A percentile compares a stretch with the other conserved stretches of the same genome.
These are phyloP conservation scores for Echinarachnius parma DNA, from an alignment of 53 echinoderm and acorn worm species.

Conservation along the genomic window DNA sequence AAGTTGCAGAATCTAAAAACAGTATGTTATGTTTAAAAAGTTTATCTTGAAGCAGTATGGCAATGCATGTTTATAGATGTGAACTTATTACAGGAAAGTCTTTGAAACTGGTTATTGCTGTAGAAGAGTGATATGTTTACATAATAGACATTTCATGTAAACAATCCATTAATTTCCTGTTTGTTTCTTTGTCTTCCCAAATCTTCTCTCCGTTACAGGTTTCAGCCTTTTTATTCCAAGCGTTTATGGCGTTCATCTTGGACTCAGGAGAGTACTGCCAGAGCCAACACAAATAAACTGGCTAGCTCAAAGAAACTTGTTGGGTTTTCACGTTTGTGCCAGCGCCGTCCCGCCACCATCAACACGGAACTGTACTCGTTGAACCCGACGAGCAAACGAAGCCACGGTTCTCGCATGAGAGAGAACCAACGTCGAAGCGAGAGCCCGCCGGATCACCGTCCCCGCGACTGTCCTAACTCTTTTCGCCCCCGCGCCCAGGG, in stretches of 20 bases:
- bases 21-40: too few species aligned
- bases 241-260: conserved; percentile 79
- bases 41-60: too few species aligned
- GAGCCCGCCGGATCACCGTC: conserved; percentile 9
- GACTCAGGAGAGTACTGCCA: conserved; percentile 92
- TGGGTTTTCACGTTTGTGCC: conserved; percentile 11
- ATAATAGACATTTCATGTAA: too few species aligned
- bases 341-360: neutral
- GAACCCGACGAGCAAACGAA: conserved; percentile 8
- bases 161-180: conserved; percentile 32
- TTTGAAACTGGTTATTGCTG: too few species aligned
- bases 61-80: too few species aligned
- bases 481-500: conserved; percentile 32
- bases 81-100: too few species aligned
- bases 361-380: conserved; percentile 3
- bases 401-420: conserved; percentile 25
- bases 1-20: too few species aligned
- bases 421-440: neutral
- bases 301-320: conserved; percentile 14
- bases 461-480: neutral
- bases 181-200: conserved; percentile 5
- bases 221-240: conserved; percentile 25
- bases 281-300: conserved; percentile 98
- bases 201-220: conserved; percentile 27
- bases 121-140: too few species aligned